A percentile compares a stretch with the other conserved stretches of the same genome.
These are phyloP conservation scores for Papilio glaucus DNA, from an alignment of 1,140 invertebrate species.

Conservation along the genomic window DNA sequence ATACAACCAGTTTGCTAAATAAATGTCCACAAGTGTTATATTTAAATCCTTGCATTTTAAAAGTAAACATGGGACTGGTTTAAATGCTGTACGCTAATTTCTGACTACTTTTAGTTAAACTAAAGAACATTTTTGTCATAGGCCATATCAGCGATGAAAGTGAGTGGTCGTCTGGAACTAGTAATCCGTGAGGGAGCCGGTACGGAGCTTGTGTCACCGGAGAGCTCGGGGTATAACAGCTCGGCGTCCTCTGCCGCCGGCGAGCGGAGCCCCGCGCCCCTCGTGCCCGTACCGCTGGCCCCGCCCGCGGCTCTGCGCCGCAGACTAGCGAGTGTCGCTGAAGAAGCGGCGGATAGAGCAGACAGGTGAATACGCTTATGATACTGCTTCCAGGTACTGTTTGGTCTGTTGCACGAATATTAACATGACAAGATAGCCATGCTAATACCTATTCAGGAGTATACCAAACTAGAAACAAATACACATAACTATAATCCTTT, in stretches of 20 bases:
- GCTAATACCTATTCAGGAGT: too few relatives aligned
- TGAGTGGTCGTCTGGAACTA: slow-evolving; percentile 88
- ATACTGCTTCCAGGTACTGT: too few relatives aligned
- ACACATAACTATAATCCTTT: too few relatives aligned
- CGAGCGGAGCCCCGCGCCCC: slow-evolving; percentile 86
- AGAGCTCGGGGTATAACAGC: slow-evolving; percentile 91
- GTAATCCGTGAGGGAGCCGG: slow-evolving; percentile 89
- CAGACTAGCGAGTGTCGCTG: slow-evolving; percentile 87
- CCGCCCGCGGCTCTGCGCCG: slow-evolving; percentile 82
- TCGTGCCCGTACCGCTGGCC: slow-evolving; percentile 82
- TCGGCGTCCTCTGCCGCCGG: slow-evolving; percentile 90
- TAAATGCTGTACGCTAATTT: too few relatives aligned
- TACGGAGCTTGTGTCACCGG: slow-evolving; percentile 89
- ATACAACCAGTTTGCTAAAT: too few relatives aligned
- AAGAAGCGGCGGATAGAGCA: slow-evolving; percentile 84
- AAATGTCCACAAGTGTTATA: too few relatives aligned
- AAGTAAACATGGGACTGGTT: too few relatives aligned
- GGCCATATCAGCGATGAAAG: slow-evolving; percentile 91
- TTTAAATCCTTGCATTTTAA: too few relatives aligned
- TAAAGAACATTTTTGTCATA: slow-evolving; percentile 49
- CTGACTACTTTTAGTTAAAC: not conserved
- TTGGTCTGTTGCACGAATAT: too few relatives aligned
- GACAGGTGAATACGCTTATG: slow-evolving; percentile 67
- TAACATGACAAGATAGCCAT: too few relatives aligned
- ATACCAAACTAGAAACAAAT: too few relatives aligned